phyloP scores from a whole-genome alignment of 2,888 invertebrate genomes.

The Athrips mouffetella region DNA sequence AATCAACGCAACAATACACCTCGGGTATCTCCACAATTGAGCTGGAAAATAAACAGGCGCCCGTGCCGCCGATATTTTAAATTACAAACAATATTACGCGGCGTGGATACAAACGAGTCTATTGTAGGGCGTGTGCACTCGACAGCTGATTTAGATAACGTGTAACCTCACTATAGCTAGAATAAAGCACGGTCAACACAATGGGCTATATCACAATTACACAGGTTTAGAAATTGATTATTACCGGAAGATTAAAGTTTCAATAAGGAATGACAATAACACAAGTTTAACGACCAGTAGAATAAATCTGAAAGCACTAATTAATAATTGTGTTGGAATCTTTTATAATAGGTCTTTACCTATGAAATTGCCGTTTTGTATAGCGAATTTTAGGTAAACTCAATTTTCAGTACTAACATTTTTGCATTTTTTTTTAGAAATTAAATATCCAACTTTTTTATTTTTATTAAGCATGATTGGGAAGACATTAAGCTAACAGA shows the following conservation, averaged over 20 bases:
- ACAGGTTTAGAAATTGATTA: slow-evolving; percentile 3
- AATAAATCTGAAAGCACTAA: no score
- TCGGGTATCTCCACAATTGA: slow-evolving; percentile 61
- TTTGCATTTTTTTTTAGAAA: no score
- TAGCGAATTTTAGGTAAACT: no score
- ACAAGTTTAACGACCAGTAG: background rate
- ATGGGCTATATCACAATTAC: background rate
- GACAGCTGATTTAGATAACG: slow-evolving; percentile 75
- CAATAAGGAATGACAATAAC: background rate
- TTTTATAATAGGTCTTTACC: no score
- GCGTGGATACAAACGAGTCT: slow-evolving; percentile 63
- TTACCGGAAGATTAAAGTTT: background rate
- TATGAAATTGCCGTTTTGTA: no score
- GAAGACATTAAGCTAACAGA: no score
- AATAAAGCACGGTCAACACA: slow-evolving; percentile 54
- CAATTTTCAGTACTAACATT: no score
- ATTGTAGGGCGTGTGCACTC: slow-evolving; percentile 65
- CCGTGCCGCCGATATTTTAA: slow-evolving; percentile 66
- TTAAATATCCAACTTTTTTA: no score
- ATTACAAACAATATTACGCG: slow-evolving; percentile 73
- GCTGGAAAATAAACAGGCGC: slow-evolving; percentile 60
- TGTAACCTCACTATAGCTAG: slow-evolving; percentile 66
- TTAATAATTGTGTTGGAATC: no score
- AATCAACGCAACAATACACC: slow-evolving; percentile 74
- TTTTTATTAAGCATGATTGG: no score